Conservation (phyloP, 2,797 vertebrate species). For the Megaceryle alcyon region DNA sequence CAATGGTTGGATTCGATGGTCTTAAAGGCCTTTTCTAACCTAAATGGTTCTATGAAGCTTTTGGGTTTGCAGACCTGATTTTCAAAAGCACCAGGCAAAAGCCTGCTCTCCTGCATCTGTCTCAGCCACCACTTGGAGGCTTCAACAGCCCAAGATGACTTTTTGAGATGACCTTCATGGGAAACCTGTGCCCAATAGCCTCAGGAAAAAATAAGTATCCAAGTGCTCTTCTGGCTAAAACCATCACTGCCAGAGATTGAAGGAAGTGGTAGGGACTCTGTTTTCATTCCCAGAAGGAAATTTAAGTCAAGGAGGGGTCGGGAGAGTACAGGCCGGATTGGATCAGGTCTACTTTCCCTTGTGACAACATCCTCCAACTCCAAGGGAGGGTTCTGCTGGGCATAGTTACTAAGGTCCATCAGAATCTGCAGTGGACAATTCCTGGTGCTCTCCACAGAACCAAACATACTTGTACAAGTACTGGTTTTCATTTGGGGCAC, state of each 20-base stretch:
- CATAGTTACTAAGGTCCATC: not conserved
- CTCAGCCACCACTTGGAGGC: not conserved
- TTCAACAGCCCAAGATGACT: not conserved
- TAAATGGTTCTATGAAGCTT: not conserved
- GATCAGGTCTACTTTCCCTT: not conserved
- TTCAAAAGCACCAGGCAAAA: not conserved
- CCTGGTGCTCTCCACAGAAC: not conserved
- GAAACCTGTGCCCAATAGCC: not conserved
- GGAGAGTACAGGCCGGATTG: not conserved
- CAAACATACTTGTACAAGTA: not conserved
- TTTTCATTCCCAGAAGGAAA: not conserved
- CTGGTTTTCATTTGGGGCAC: not conserved
- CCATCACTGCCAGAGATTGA: not conserved
- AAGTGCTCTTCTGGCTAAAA: not conserved
- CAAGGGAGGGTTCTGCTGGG: not conserved
- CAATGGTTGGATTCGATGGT: accelerated
- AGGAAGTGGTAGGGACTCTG: not conserved
- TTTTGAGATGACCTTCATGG: not conserved
- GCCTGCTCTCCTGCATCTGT: not conserved
- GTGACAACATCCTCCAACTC: not conserved
- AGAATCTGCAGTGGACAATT: not conserved
- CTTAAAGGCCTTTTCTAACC: not conserved
- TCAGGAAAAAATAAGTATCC: not conserved
- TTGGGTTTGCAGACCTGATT: not conserved
- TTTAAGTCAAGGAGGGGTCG: not conserved